Conservation (phyloP, 2,113 vertebrate genomes). For the Albula goreensis region DNA sequence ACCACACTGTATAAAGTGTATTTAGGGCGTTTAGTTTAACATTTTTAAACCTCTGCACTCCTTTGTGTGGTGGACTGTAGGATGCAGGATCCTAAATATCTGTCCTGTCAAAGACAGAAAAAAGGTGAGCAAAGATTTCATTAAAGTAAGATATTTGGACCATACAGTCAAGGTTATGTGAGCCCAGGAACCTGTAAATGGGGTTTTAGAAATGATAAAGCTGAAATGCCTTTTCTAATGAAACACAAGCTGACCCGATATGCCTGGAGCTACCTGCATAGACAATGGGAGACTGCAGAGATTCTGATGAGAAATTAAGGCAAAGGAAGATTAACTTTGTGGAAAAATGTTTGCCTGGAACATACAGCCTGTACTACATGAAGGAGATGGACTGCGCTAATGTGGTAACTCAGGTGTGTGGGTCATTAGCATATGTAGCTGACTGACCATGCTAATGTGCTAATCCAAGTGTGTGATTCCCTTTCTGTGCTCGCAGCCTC, state of each 20-base stretch:
- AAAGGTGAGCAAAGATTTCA: not conserved
- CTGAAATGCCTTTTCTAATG: not conserved
- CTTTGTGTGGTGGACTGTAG: not conserved
- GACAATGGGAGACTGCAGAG: not conserved
- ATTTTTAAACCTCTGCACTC: not conserved
- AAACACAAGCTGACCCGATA: not conserved
- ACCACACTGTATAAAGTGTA: not conserved
- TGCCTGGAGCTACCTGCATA: not conserved
- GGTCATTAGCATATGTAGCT: not conserved
- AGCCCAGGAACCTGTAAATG: not conserved
- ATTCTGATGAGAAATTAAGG: too few species aligned
- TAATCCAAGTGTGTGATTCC: slow-evolving; percentile 26
- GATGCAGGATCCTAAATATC: not conserved
- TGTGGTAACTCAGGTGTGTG: not conserved
- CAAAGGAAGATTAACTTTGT: too few species aligned
- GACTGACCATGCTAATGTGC: slow-evolving; percentile 40
- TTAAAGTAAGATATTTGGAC: not conserved
- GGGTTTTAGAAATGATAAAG: not conserved
- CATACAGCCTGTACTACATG: too few species aligned
- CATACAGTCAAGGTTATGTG: not conserved
- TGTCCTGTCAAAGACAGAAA: not conserved
- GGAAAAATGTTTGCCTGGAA: too few species aligned
- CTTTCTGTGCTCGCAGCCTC: slow-evolving; percentile 71
- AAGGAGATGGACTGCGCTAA: too few species aligned
- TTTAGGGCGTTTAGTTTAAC: not conserved